Conservation (phyloP, 2,888 invertebrate species). For the Nephrocerus scutellatus region DNA sequence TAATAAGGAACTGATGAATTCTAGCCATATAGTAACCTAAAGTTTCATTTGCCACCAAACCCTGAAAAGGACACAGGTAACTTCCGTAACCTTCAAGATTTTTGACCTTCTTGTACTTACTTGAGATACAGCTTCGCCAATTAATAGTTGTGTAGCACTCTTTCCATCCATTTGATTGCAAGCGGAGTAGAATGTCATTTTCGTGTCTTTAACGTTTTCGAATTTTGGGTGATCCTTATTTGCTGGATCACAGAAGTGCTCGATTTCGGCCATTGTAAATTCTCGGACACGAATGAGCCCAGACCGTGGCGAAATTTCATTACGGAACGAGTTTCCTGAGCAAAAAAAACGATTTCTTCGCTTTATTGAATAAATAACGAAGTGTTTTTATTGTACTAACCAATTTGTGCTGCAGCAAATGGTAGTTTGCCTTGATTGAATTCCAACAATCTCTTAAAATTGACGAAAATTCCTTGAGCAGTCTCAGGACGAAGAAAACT, state of each 20-base stretch:
- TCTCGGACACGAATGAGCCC: constrained; percentile 93
- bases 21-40: constrained; percentile 97
- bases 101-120: background rate
- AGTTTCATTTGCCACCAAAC: constrained; percentile 92
- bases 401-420: constrained; percentile 98
- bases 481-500: constrained; percentile 94
- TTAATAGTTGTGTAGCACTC: constrained; percentile 65
- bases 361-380: no score
- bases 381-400: no score
- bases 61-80: constrained; percentile 47
- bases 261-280: constrained; percentile 99
- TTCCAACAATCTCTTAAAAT: constrained; percentile 94
- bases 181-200: constrained; percentile 84
- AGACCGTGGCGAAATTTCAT: constrained; percentile 98
- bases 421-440: constrained; percentile 95
- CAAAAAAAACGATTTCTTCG: no score
- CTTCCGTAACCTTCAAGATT: no score
- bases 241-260: constrained; percentile 94
- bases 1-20: constrained; percentile 81
- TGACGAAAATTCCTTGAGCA: constrained; percentile 99
- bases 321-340: constrained; percentile 77
- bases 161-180: constrained; percentile 97
- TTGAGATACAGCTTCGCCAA: constrained; percentile 73
- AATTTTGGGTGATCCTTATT: constrained; percentile 90
- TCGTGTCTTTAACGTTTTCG: constrained; percentile 62